Evolutionary conservation across 2,797 vertebrate species (phyloP).

Genomic region (Microctenopoma lineatum): DNA sequence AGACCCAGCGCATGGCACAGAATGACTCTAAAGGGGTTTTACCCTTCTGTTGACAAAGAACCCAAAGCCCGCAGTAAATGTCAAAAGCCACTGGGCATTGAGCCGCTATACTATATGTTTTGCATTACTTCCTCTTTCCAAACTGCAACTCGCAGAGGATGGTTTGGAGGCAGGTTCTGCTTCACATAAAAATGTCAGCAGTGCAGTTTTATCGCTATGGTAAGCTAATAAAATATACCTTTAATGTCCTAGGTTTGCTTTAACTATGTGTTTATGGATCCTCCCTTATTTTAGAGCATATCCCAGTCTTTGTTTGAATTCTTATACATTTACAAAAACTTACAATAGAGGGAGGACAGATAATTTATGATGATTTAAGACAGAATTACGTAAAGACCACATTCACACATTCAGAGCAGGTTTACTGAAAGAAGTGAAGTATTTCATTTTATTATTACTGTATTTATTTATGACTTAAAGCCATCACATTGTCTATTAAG

Average conservation of each 20-base stretch:
- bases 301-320: constrained; percentile 34
- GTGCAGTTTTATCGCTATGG: constrained; percentile 34
- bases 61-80: not conserved
- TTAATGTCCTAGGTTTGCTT: constrained; percentile 23
- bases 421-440: constrained; percentile 3
- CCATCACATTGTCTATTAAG: not conserved
- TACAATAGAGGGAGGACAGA: constrained; percentile 21
- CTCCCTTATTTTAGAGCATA: constrained; percentile 19
- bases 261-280: constrained; percentile 32
- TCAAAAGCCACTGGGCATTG: constrained; percentile 28
- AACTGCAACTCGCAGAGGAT: constrained; percentile 24
- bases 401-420: constrained; percentile 7
- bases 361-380: constrained; percentile 3
- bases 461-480: not conserved
- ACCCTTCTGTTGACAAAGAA: constrained; percentile 15
- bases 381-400: constrained; percentile 25
- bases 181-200: constrained; percentile 41
- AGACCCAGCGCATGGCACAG: constrained; percentile 7
- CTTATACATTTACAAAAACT: constrained; percentile 26
- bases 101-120: constrained; percentile 26
- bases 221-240: constrained; percentile 35
- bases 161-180: constrained; percentile 18
- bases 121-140: constrained; percentile 29
- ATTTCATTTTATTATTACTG: not conserved
- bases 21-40: not conserved